These are phyloP conservation scores for Drosophila saltans DNA, from an alignment of 1,140 invertebrate genomes.

Conservation along the genomic window DNA sequence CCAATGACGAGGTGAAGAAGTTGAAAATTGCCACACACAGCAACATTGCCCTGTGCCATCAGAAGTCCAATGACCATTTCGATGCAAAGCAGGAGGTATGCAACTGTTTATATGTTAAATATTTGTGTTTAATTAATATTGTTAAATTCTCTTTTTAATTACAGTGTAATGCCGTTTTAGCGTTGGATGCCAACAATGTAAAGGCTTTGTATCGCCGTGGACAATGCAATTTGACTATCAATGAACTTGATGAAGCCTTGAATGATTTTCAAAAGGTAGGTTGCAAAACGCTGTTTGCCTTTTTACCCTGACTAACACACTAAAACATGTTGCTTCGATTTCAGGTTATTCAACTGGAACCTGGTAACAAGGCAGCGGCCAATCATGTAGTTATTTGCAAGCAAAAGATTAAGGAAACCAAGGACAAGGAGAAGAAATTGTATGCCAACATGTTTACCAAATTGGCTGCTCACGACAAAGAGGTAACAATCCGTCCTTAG, in stretches of 20 bases:
- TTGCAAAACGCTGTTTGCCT: neutral
- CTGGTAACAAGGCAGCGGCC: conserved; percentile 89
- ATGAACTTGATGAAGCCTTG: conserved; percentile 91
- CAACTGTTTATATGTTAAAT: conserved; percentile 65
- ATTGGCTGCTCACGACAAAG: conserved; percentile 91
- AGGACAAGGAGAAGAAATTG: conserved; percentile 92
- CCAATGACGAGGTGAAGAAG: conserved; percentile 75
- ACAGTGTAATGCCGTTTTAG: conserved; percentile 79
- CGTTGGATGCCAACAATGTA: conserved; percentile 90
- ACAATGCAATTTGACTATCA: conserved; percentile 89
- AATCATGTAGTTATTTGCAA: conserved; percentile 90
- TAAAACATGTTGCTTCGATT: conserved; percentile 32
- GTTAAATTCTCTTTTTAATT: neutral
- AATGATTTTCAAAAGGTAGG: conserved; percentile 90
- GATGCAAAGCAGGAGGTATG: conserved; percentile 87
- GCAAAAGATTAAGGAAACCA: conserved; percentile 89
- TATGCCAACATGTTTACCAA: conserved; percentile 98
- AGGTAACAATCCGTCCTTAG: conserved; percentile 84
- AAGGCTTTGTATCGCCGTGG: conserved; percentile 96
- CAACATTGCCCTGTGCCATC: conserved; percentile 93
- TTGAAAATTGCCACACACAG: conserved; percentile 90
- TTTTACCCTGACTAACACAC: conserved; percentile 38
- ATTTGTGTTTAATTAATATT: neutral
- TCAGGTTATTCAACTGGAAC: conserved; percentile 86
- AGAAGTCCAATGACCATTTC: conserved; percentile 91